Percentiles rank a stretch among this genome's conserved stretches.
These are phyloP conservation scores for Burhinus oedicnemus DNA, from an alignment of 2,113 vertebrate genomes.

Conservation along the genomic window DNA sequence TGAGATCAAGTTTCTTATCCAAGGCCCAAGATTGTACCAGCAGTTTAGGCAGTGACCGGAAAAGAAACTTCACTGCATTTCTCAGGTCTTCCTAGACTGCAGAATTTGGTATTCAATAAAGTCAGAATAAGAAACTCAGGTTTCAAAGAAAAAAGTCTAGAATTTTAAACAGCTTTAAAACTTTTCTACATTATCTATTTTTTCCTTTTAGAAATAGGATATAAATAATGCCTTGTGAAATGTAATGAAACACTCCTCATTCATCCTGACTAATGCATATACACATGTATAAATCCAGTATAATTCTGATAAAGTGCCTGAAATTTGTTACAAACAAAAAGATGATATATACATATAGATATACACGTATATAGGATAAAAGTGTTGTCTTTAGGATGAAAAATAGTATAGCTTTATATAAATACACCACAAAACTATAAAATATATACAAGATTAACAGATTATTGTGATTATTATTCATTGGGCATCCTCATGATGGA, in stretches of 20 bases:
- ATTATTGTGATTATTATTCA: background rate
- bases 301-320: background rate
- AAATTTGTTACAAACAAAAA: background rate
- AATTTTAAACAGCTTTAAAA: background rate
- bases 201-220: background rate
- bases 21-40: background rate
- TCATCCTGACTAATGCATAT: background rate
- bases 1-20: background rate
- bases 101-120: background rate
- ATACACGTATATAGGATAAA: background rate
- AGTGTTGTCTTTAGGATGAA: background rate
- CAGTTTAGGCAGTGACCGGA: background rate
- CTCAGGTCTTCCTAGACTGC: background rate
- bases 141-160: background rate
- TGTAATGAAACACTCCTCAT: background rate
- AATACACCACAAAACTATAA: background rate
- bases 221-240: background rate
- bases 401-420: background rate
- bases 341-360: background rate
- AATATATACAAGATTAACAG: background rate
- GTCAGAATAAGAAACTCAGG: background rate
- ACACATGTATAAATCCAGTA: background rate
- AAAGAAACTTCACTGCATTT: background rate
- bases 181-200: background rate
- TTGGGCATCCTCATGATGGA: background rate